Percentiles rank a stretch among this genome's conserved stretches.
Evolutionary conservation across 2,113 vertebrate genomes (phyloP).

Genomic region (Vanacampus margaritifer): DNA sequence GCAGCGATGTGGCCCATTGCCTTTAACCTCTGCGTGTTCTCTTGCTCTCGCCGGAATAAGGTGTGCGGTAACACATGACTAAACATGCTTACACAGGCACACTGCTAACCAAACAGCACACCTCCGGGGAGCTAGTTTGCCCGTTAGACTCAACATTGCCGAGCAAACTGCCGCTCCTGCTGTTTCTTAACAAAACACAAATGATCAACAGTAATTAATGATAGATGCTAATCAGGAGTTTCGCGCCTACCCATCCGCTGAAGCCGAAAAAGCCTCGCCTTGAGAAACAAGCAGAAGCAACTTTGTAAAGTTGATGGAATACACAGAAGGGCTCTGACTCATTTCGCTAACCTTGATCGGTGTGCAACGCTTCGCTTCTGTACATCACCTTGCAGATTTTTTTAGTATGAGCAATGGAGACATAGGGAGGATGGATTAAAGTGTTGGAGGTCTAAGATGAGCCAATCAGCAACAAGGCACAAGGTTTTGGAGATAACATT

Average conservation of each 20-base stretch:
- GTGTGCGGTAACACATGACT: conserved; percentile 39
- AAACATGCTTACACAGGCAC: conserved; percentile 58
- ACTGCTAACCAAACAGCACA: conserved; percentile 20
- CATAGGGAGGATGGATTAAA: conserved; percentile 32
- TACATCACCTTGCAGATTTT: conserved; percentile 23
- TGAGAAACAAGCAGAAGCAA: neutral
- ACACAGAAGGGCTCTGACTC: neutral
- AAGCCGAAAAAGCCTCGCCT: neutral
- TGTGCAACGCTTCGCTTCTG: conserved; percentile 16
- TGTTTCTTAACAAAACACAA: conserved; percentile 23
- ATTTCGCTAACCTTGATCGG: conserved; percentile 31
- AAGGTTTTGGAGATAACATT: conserved; percentile 62
- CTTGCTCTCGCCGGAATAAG: conserved; percentile 31
- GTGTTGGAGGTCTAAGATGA: conserved; percentile 30
- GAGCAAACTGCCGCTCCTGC: conserved; percentile 29
- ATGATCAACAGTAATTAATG: conserved; percentile 29
- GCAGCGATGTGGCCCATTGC: conserved; percentile 52
- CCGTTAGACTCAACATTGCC: conserved; percentile 26
- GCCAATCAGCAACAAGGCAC: conserved; percentile 47
- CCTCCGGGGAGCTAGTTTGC: conserved; percentile 24
- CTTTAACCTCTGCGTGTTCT: conserved; percentile 52
- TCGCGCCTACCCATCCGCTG: neutral
- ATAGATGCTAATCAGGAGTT: neutral
- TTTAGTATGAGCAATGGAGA: conserved; percentile 44
- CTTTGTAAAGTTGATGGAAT: conserved; percentile 10